Evolutionary conservation across 2,797 vertebrate species (phyloP).

Genomic region (Acanthornis magna): DNA sequence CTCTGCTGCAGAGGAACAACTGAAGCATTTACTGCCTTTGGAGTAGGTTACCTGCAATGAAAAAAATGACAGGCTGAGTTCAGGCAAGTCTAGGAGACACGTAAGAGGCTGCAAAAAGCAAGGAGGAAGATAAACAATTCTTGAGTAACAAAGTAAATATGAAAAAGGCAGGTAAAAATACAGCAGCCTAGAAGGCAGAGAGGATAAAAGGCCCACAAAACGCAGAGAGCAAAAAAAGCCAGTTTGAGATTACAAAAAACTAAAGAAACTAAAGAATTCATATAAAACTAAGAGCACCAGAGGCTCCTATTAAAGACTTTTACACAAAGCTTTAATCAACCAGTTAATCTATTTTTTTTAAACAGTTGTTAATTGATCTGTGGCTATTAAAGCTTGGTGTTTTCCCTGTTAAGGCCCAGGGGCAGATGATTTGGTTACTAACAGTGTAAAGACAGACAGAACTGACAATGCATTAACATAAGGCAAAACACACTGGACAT

Average conservation of each 20-base stretch:
- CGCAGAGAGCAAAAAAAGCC: not conserved
- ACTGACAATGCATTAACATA: not conserved
- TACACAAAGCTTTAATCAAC: not conserved
- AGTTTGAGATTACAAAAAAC: not conserved
- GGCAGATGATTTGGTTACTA: not conserved
- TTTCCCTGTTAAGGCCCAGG: not conserved
- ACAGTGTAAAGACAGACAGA: not conserved
- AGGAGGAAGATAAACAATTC: not conserved
- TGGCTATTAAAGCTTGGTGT: not conserved
- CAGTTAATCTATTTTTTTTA: not conserved
- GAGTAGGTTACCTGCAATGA: slow-evolving; percentile 87
- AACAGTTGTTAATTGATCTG: not conserved
- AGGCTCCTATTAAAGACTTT: not conserved
- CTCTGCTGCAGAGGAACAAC: slow-evolving; percentile 90
- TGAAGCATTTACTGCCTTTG: slow-evolving; percentile 95
- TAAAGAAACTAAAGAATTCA: not conserved
- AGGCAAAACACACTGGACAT: not conserved
- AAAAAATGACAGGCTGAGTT: slow-evolving; percentile 26
- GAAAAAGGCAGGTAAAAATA: not conserved
- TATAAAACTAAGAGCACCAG: not conserved
- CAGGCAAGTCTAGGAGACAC: not conserved
- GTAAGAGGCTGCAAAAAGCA: not conserved
- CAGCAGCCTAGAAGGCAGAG: not conserved
- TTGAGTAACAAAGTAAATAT: not conserved
- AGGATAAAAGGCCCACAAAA: not conserved